Evolutionary conservation across 37 sponge, comb jelly and placozoan species (phyloP), one percentile per base, ranked within the genome.

Genomic region (Diacarnus erythraeanus): DNA sequence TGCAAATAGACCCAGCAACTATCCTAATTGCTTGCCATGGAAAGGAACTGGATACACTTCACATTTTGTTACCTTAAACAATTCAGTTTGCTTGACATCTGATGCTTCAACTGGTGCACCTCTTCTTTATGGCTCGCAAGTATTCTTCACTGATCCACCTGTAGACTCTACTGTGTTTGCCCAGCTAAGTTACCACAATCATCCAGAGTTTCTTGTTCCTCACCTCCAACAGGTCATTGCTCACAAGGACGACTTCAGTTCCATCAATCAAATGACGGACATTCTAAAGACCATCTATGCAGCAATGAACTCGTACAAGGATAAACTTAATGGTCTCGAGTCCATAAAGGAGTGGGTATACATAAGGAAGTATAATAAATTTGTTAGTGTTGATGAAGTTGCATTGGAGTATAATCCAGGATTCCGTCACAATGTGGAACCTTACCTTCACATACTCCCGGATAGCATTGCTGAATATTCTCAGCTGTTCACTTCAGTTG

Each of bases 391-490:
- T 0, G 0, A 67, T 23, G 34, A 22, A 34, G 74, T 80, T 42
- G 82, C 82, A 51, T 15, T 75, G n/a, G 10, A 68, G 38, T 30
- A 41, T 35, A 81, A 87, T 42, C 9, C 38, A 27, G 38, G 31
- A 21, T 87, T 87, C 38, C 39, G 36, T 18, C 64, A 71, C 9
- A 58, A 68, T 40, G 59, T 87, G 31, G 61, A 80, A 30, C 87
- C 87, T 31, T 87, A 66, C 63, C 27, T 87, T 2, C 58, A 71
- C 38, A 60, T 60, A 38, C 87, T 87, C 22, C 82, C 87, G 21
- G 85, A 71, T 21, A 39, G 42, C 31, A 42, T 84, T 9, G 57
- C 43, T 42, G 0, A 42, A 37, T 82, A 61, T 37, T 35, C 37
- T 29, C 29, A 30, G 9, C 79, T 88, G 1, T 88, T 88, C 59